Evolutionary conservation across 1,140 invertebrate genomes (phyloP).

Genomic region (Arion vulgaris): DNA sequence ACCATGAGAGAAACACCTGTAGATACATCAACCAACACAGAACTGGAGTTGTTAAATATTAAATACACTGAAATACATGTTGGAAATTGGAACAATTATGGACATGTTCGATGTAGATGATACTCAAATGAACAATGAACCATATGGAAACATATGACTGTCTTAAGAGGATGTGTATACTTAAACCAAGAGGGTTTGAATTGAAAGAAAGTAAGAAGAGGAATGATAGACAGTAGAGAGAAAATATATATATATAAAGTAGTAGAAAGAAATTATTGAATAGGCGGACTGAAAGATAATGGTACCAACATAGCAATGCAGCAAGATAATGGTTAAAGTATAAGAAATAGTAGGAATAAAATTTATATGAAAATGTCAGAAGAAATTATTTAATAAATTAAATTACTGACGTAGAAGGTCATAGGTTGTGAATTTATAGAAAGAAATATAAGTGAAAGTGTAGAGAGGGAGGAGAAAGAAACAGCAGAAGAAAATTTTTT

Average conservation of each 20-base stretch:
- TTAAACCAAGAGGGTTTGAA: background rate
- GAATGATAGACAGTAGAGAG: background rate
- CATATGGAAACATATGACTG: too few relatives aligned
- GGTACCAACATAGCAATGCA: background rate
- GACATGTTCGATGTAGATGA: too few relatives aligned
- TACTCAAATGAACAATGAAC: background rate
- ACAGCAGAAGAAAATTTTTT: background rate
- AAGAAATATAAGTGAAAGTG: background rate
- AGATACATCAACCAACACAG: too few relatives aligned
- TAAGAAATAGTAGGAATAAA: background rate
- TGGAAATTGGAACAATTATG: background rate
- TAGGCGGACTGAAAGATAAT: background rate
- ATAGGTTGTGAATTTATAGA: too few relatives aligned
- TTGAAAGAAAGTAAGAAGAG: background rate
- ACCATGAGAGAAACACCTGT: too few relatives aligned
- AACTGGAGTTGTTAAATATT: too few relatives aligned
- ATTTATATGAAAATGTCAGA: too few relatives aligned
- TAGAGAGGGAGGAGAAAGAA: background rate
- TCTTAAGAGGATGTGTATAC: background rate
- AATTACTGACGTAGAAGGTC: too few relatives aligned
- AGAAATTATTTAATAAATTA: too few relatives aligned
- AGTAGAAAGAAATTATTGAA: too few relatives aligned
- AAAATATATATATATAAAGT: background rate
- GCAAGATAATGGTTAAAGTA: background rate
- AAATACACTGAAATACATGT: too few relatives aligned